phyloP scores from a whole-genome alignment of 1,140 invertebrate genomes.

The Triops longicaudatus region DNA sequence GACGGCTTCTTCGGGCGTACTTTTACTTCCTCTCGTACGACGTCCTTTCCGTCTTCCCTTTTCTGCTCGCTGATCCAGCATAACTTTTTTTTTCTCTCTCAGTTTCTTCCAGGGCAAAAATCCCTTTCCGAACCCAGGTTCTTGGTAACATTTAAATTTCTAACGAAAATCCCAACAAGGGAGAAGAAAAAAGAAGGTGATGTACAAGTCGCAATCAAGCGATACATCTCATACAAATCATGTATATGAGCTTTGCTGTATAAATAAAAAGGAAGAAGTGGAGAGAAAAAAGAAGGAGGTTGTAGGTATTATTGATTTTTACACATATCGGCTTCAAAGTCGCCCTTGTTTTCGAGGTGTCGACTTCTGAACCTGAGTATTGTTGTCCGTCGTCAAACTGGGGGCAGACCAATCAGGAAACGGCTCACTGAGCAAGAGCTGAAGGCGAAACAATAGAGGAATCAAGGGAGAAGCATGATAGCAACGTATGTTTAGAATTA shows the following conservation, averaged over 20 bases:
- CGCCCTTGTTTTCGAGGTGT: neutral
- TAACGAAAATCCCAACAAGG: neutral
- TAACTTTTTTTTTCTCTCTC: slow-evolving; percentile 5
- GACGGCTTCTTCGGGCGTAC: neutral
- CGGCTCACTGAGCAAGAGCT: too few species aligned
- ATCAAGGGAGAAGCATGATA: too few species aligned
- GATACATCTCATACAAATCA: neutral
- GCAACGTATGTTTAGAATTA: too few species aligned
- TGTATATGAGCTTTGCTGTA: neutral
- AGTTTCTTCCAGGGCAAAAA: neutral
- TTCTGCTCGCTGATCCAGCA: slow-evolving; percentile 9
- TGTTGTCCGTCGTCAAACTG: too few species aligned
- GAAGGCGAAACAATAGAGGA: too few species aligned
- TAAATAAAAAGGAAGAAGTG: neutral
- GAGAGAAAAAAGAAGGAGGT: too few species aligned
- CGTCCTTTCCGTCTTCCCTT: neutral
- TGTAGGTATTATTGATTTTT: neutral
- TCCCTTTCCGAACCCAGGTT: neutral
- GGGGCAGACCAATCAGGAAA: too few species aligned
- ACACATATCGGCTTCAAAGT: neutral
- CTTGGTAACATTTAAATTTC: neutral
- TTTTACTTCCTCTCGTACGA: slow-evolving; percentile 4
- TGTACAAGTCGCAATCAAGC: neutral
- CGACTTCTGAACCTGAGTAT: too few species aligned
- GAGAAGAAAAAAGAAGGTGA: neutral